phyloP scores from a whole-genome alignment of 2,113 vertebrate species.

The Engystomops pustulosus region DNA sequence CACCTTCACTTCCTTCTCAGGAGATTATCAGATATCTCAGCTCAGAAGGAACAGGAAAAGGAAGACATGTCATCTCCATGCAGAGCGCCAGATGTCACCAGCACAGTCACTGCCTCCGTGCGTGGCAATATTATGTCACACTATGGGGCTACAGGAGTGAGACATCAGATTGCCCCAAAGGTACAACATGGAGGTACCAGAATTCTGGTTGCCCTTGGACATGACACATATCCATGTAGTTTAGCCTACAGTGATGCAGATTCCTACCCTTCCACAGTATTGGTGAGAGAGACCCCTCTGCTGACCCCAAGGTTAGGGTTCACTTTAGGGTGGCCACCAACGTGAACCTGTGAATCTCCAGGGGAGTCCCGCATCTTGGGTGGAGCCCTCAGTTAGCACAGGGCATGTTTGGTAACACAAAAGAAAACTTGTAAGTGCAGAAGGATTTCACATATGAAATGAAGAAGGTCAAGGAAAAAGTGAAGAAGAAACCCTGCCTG shows the following conservation, averaged over 20 bases:
- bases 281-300: no score
- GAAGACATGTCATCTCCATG: neutral
- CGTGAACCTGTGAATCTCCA: neutral
- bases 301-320: no score
- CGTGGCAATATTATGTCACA: no score
- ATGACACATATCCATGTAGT: no score
- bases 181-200: no score
- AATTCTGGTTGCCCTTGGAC: no score
- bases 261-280: no score
- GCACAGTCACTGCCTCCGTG: neutral
- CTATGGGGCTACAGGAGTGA: no score
- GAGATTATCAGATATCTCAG: neutral
- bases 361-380: neutral
- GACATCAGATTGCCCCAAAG: no score
- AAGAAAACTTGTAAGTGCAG: neutral
- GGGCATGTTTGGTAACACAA: neutral
- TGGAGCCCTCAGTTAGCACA: neutral
- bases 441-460: neutral
- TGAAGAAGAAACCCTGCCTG: neutral
- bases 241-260: no score
- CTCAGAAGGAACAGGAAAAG: neutral
- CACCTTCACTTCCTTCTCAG: neutral
- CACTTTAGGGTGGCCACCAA: no score
- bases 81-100: neutral
- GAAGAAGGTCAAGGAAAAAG: neutral